Percentiles rank a stretch among this genome's conserved stretches.
phyloP scores from a whole-genome alignment of 2,113 vertebrate species.

The Crypturellus undulatus region DNA sequence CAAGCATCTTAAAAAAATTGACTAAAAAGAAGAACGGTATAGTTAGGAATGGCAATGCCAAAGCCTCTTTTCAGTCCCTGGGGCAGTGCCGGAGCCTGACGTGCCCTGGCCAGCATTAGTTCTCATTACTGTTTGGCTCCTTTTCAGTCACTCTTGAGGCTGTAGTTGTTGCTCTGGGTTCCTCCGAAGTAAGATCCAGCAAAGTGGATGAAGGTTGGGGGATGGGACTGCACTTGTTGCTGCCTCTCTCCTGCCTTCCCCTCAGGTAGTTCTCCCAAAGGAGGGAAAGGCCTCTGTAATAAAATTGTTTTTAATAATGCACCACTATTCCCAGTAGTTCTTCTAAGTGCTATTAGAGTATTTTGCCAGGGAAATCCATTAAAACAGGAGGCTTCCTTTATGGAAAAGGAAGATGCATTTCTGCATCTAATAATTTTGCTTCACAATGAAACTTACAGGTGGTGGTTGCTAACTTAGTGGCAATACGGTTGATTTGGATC shows the following conservation, averaged over 20 bases:
- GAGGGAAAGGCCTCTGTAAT: neutral
- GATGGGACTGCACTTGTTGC: neutral
- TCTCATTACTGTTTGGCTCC: neutral
- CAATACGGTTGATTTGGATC: neutral
- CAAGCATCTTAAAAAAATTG: neutral
- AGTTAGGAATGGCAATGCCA: neutral
- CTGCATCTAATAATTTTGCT: neutral
- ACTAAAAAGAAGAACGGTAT: neutral
- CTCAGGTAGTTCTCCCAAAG: neutral
- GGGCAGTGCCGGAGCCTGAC: neutral
- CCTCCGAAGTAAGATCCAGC: neutral
- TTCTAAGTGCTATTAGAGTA: neutral
- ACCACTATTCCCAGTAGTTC: constrained; percentile 12
- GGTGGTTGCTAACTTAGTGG: neutral
- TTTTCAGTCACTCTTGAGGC: neutral
- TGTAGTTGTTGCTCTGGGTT: neutral
- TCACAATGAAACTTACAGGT: neutral
- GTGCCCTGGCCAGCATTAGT: neutral
- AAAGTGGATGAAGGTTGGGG: neutral
- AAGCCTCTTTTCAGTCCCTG: neutral
- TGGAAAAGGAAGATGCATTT: neutral
- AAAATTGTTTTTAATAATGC: constrained; percentile 20
- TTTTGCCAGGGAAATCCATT: neutral
- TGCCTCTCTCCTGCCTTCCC: neutral
- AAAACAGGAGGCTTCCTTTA: neutral